phyloP scores from a whole-genome alignment of 2,888 invertebrate species.

The Lithosia quadra region DNA sequence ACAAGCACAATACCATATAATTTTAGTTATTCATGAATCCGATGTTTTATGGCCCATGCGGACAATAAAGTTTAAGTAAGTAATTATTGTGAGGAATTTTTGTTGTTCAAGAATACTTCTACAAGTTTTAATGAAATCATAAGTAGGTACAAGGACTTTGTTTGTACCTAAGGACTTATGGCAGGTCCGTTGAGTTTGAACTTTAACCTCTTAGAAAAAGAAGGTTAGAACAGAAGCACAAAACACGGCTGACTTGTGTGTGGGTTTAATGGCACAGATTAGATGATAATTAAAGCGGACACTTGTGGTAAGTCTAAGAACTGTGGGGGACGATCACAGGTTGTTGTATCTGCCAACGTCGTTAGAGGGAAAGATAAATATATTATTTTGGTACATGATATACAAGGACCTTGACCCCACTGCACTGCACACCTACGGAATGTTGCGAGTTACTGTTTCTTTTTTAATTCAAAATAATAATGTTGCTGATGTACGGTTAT shows the following conservation, averaged over 20 bases:
- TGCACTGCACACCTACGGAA: no score
- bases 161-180: no score
- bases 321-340: no score
- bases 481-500: no score
- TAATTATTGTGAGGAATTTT: not conserved
- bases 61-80: not conserved
- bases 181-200: not conserved
- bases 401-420: no score
- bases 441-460: no score
- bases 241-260: not conserved
- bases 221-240: not conserved
- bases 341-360: no score
- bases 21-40: conserved; percentile 8
- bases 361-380: no score
- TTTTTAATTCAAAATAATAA: no score
- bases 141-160: no score
- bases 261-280: not conserved
- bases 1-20: not conserved
- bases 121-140: not conserved
- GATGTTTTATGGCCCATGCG: conserved; percentile 5
- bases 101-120: not conserved
- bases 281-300: not conserved
- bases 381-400: no score
- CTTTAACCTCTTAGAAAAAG: not conserved
- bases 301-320: no score